Evolutionary conservation across 2,797 vertebrate species (phyloP), one percentile per base, ranked within the genome.

Genomic region (Macropus fuliginosus): DNA sequence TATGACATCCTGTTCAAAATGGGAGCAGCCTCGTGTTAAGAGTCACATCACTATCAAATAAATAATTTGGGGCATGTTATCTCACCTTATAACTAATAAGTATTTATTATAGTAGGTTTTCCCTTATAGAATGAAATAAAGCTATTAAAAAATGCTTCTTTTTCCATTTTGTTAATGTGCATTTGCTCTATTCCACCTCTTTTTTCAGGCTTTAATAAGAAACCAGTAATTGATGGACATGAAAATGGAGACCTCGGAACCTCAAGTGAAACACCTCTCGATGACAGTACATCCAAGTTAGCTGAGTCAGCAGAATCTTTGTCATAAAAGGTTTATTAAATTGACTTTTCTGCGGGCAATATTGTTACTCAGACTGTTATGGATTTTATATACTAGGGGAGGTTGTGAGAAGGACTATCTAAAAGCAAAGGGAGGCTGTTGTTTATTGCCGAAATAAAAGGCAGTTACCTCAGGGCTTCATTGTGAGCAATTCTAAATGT

Each of bases 171-270:
- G 56, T n/a, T 90, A 95, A n/a, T 90, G 93, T 56, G 1, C 59
- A 91, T 91, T 5, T 95, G 31, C 6, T 40, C 94, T 97, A 96
- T 93, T 95, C 94, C 62, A 92, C 90, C 94, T 94, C 94, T 95
- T 96, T 74, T 98, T 98, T 56, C 97, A 99, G 99, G 99, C 92
- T 99, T 99, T 98, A 99, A 99, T 98, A 99, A 99, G 98, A 99
- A 99, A 98, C 97, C 99, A 55, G 98, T 98, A 96, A 98, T 98
- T 94, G 99, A 99, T 54, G 98, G 99, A 94, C 98, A 99, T 94
- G 99, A 99, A 98, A 99, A 99, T 50, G 99, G 99, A 97, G 99
- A 99, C 96, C 96, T 99, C 27, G 99, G 99, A 74, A 98, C 99
- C 97, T 98, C 99, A 40, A 99, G 98, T 93, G 99, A 99, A 98